A percentile compares a stretch with the other conserved stretches of the same genome.
These are phyloP conservation scores for Oreortyx pictus DNA, from an alignment of 2,797 vertebrate species.

Conservation along the genomic window DNA sequence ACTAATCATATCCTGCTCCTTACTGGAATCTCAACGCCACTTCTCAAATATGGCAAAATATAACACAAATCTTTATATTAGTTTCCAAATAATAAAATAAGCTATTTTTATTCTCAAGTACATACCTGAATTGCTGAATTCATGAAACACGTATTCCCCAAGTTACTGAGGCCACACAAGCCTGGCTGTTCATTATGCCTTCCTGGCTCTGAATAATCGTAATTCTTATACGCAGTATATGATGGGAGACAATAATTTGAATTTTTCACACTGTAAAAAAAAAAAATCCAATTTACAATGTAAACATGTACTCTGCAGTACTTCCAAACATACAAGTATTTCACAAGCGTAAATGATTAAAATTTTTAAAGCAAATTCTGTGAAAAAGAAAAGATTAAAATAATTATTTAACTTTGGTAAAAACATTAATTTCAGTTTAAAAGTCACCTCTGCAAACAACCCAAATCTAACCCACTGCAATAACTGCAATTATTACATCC, in stretches of 20 bases:
- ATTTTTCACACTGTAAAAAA: conserved; percentile 93
- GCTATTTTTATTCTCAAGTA: conserved; percentile 52
- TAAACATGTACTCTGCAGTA: background rate
- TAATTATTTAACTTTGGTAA: background rate
- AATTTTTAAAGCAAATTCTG: conserved; percentile 18
- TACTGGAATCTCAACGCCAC: background rate
- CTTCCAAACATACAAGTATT: conserved; percentile 12
- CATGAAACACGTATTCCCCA: conserved; percentile 99
- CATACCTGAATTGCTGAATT: conserved; percentile 98
- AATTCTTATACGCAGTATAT: conserved; percentile 94
- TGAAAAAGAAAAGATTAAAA: conserved; percentile 1
- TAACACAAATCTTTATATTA: background rate
- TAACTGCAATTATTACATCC: conserved; percentile 52
- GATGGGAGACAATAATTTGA: conserved; percentile 95
- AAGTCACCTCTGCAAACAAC: conserved; percentile 15
- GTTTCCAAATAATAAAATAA: conserved; percentile 18
- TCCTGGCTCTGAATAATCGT: conserved; percentile 94
- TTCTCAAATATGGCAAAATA: background rate
- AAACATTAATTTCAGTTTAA: conserved; percentile 6
- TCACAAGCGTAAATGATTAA: conserved; percentile 21
- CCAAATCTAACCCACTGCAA: conserved; percentile 23
- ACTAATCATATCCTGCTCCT: background rate
- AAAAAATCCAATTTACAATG: conserved; percentile 66
- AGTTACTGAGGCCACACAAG: conserved; percentile 97
- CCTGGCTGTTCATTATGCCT: conserved; percentile 92